These are phyloP conservation scores for Pharmacophagus antenor DNA, from an alignment of 2,888 invertebrate species.

Conservation along the genomic window DNA sequence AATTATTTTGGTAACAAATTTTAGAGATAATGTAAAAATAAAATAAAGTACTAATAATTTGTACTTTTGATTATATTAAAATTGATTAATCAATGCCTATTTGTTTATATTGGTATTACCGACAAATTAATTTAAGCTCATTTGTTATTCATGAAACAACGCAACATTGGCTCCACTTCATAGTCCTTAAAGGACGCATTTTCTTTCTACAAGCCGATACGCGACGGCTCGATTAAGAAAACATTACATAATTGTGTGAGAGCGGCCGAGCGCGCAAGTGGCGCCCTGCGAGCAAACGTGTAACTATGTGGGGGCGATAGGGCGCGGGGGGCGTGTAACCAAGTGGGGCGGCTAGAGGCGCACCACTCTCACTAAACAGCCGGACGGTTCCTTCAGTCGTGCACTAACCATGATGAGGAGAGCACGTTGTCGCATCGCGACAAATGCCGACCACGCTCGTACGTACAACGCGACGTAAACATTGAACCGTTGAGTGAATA, in stretches of 20 bases:
- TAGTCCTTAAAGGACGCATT: constrained; percentile 48
- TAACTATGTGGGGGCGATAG: constrained; percentile 68
- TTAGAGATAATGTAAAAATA: too few relatives aligned
- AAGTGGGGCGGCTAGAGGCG: constrained; percentile 61
- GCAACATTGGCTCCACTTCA: constrained; percentile 33
- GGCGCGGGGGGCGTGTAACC: constrained; percentile 55
- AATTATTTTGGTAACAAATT: too few relatives aligned
- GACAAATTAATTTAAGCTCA: too few relatives aligned
- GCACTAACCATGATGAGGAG: constrained; percentile 67
- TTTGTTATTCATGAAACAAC: not conserved
- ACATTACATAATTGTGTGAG: constrained; percentile 77
- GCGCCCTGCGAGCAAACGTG: constrained; percentile 74
- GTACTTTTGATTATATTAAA: too few relatives aligned
- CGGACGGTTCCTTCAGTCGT: constrained; percentile 62
- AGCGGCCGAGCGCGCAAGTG: constrained; percentile 71
- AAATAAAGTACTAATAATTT: too few relatives aligned
- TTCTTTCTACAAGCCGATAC: constrained; percentile 55
- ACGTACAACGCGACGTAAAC: constrained; percentile 74
- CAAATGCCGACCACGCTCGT: constrained; percentile 54
- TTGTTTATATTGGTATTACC: too few relatives aligned
- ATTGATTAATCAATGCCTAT: too few relatives aligned
- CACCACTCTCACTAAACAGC: constrained; percentile 65
- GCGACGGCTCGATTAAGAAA: constrained; percentile 75
- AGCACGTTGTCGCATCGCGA: constrained; percentile 64
- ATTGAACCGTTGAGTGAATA: constrained; percentile 60